Base-by-base conservation (phyloP, 2,797 vertebrate species). In the Bryconaethiops microstoma region DNA sequence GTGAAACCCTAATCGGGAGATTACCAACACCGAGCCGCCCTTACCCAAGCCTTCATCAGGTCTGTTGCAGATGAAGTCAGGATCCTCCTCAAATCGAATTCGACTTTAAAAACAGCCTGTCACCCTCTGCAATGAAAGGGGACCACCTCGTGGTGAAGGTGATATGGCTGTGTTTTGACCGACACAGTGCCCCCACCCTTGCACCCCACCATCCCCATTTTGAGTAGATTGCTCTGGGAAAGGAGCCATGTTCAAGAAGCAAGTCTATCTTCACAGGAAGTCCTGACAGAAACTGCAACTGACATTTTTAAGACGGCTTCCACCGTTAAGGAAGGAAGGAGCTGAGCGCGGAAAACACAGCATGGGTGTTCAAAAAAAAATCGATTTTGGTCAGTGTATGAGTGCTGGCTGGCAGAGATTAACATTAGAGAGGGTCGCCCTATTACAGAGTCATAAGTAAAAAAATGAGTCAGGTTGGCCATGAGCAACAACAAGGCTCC, bases 41-140 rank as follows among this genome's bases (percentile, higher is more conserved):
- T 55, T 64, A 59, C 65, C 4, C 57, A 54, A 54, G 55, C 64
- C 63, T 77, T 78, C 71, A 59, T 76, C 35, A 75, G 52, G 67
- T 63, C 10, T 63, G 45, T 45, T 59, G 54, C 0, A 60, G 52
- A 71, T 55, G 42, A 72, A 71, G 42, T 40, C 5, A 40, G 52
- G 40, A 73, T 76, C 70, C 80, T 76, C 73, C 52, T 73, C 76
- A 73, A 86, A 86, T 83, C 79, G 23, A 87, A 81, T 83, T 83
- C 77, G 78, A 78, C 80, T 77, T 79, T 70, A 81, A 82, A 83
- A 77, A 80, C 65, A 82, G 79, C 54, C 60, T 60, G 65, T 45
- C 65, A 25, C 21, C 74, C 75, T 82, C 78, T 42, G 39, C 65
- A 48, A 73, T 72, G 77, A 78, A 74, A 80, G 7, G 60, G 70